Percentiles rank a stretch among this genome's conserved stretches.
phyloP scores from a whole-genome alignment of 2,888 invertebrate species.

The Nysson spinosus region DNA sequence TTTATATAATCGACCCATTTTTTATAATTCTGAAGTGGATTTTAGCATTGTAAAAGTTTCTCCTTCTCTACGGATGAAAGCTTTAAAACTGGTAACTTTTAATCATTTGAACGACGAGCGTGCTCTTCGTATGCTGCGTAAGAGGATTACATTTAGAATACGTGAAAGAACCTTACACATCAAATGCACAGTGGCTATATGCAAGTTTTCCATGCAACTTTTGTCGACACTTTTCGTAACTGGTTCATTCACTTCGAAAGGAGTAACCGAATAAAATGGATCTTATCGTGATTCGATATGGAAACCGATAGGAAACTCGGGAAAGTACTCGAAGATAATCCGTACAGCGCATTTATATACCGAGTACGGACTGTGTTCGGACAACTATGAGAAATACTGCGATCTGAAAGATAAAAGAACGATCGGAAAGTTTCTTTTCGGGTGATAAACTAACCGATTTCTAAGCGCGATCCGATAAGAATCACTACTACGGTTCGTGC shows the following conservation, averaged over 20 bases:
- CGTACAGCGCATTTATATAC: not conserved
- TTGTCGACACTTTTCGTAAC: constrained; percentile 16
- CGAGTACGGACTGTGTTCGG: not conserved
- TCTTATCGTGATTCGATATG: constrained; percentile 13
- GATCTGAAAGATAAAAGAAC: constrained; percentile 26
- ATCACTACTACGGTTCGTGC: constrained; percentile 8
- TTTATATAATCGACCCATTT: too few relatives aligned
- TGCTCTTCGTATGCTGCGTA: too few relatives aligned
- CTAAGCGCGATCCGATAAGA: constrained; percentile 26
- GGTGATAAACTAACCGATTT: constrained; percentile 36
- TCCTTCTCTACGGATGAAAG: too few relatives aligned
- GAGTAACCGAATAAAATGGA: constrained; percentile 35
- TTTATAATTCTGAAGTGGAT: too few relatives aligned
- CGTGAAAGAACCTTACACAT: constrained; percentile 18
- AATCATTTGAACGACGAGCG: too few relatives aligned
- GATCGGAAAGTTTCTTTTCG: constrained; percentile 20
- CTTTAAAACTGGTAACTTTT: too few relatives aligned
- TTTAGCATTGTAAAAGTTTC: too few relatives aligned
- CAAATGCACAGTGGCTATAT: constrained; percentile 21
- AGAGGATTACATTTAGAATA: constrained; percentile 31
- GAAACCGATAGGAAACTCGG: constrained; percentile 32
- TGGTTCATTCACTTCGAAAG: constrained; percentile 32
- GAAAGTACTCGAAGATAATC: constrained; percentile 21
- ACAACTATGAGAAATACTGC: constrained; percentile 16
- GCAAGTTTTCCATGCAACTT: constrained; percentile 14